phyloP scores from a whole-genome alignment of 2,113 vertebrate genomes.

The Engraulis encrasicolus region DNA sequence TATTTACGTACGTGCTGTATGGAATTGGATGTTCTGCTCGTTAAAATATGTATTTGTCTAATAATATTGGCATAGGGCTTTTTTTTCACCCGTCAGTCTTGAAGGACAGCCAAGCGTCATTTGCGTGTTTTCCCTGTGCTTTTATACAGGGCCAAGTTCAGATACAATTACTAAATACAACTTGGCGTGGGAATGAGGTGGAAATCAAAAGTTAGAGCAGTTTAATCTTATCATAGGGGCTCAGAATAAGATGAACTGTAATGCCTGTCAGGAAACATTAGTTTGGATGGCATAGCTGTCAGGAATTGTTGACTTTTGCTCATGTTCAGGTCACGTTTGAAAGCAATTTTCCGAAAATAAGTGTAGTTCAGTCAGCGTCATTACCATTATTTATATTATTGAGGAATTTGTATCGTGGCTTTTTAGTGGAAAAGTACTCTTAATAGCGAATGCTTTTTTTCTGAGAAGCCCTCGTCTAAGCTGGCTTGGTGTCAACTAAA shows the following conservation, averaged over 20 bases:
- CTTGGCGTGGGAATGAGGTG: not conserved
- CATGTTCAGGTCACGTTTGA: conserved; percentile 28
- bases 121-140: not conserved
- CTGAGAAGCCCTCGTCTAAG: not conserved
- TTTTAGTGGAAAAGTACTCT: conserved; percentile 9
- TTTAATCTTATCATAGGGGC: conserved; percentile 20
- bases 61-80: conserved; percentile 29
- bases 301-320: not conserved
- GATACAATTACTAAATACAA: not conserved
- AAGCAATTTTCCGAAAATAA: conserved; percentile 33
- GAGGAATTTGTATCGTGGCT: conserved; percentile 10
- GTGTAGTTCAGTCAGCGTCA: conserved; percentile 37
- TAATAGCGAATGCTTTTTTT: conserved; percentile 27
- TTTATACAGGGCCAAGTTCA: conserved; percentile 15
- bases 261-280: not conserved
- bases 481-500: not conserved
- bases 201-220: not conserved
- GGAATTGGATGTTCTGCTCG: conserved; percentile 15
- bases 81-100: conserved; percentile 22
- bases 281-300: not conserved
- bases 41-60: conserved; percentile 30
- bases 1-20: conserved; percentile 23
- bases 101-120: conserved; percentile 16
- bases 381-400: conserved; percentile 33
- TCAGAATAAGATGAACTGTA: conserved; percentile 7